phyloP scores from a whole-genome alignment of 2,888 invertebrate species.

The Athrips mouffetella region DNA sequence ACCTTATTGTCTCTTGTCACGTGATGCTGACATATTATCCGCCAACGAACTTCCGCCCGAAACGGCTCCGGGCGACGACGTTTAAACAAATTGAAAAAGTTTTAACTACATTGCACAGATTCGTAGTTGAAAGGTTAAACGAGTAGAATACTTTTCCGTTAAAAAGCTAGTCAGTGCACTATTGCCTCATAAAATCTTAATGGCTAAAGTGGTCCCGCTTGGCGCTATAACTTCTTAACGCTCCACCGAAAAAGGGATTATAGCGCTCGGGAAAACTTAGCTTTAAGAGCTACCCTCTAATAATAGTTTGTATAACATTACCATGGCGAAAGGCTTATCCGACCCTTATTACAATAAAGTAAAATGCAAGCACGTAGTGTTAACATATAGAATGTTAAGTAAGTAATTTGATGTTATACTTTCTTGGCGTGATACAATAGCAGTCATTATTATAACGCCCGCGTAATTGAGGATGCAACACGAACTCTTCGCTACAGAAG shows the following conservation, averaged over 20 bases:
- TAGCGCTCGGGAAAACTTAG: conserved; percentile 22
- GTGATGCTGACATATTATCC: neutral
- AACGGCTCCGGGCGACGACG: neutral
- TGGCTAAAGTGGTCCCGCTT: conserved; percentile 31
- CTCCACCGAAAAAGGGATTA: conserved; percentile 40
- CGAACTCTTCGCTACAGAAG: conserved; percentile 20
- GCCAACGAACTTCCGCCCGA: neutral
- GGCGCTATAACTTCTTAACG: conserved; percentile 40
- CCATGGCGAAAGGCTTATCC: neutral
- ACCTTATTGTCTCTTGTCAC: neutral
- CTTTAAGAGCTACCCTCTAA: conserved; percentile 13
- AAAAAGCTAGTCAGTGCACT: conserved; percentile 12
- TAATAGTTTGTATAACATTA: conserved; percentile 7
- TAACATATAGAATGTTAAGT: neutral
- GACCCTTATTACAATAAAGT: neutral
- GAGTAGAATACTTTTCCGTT: conserved; percentile 13
- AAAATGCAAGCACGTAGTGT: neutral
- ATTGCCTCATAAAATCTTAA: conserved; percentile 48
- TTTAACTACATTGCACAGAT: conserved; percentile 35
- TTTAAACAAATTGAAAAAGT: conserved; percentile 29
- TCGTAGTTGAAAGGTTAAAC: conserved; percentile 35
- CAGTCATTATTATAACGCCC: conserved; percentile 14
- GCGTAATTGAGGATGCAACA: conserved; percentile 23
- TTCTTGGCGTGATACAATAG: conserved; percentile 16
- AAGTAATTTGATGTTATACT: conserved; percentile 5